Base-by-base conservation (phyloP, 2,113 vertebrate genomes). In the Alethe castanea region DNA sequence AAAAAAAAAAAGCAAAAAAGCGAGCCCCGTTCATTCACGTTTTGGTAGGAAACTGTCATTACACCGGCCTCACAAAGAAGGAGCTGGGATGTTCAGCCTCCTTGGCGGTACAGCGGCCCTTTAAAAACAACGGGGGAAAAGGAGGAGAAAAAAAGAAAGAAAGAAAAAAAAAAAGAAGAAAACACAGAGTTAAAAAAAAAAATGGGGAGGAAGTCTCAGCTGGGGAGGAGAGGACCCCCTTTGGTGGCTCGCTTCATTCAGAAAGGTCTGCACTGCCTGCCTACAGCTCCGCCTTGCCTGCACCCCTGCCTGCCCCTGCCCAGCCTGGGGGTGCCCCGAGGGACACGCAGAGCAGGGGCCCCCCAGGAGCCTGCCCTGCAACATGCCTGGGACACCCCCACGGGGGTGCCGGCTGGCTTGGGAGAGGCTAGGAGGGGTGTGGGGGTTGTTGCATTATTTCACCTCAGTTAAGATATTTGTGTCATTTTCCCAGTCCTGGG, bases 391-490 rank as follows among this genome's bases (percentile, higher is more conserved):
- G 35, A 91, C 56, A 20, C 23, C 45, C 45, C 78, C 2, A 19
- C 18, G 2, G 15, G 42, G 56, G 12, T 5, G 44, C 7, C 4
- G 6, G 12, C 59, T 12, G 61, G 2, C 57, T 20, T 11, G 35
- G 36, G 33, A 31, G 16, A 20, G 35, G 4, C 5, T 2, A 26
- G 14, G 15, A 4, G 33, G 33, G 9, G 40, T 40, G 12, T 40
- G 8, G 22, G 8, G 16, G 14, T 8, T 16, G 16, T 4, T 42
- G 48, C 28, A 22, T 9, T 23, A 88, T 95, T 95, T 94, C 88
- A 33, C 86, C 91, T 88, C 96, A 88, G 95, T 96, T 94, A 95
- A 97, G 95, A 88, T 93, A 92, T 93, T 95, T 95, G 80, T 95
- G 67, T 87, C 71, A 86, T 97, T 97, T 88, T 73, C 90, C 91